Percentiles rank a stretch among this genome's conserved stretches.
Conservation (phyloP, 2,113 vertebrate genomes). For the Cygnus atratus region DNA sequence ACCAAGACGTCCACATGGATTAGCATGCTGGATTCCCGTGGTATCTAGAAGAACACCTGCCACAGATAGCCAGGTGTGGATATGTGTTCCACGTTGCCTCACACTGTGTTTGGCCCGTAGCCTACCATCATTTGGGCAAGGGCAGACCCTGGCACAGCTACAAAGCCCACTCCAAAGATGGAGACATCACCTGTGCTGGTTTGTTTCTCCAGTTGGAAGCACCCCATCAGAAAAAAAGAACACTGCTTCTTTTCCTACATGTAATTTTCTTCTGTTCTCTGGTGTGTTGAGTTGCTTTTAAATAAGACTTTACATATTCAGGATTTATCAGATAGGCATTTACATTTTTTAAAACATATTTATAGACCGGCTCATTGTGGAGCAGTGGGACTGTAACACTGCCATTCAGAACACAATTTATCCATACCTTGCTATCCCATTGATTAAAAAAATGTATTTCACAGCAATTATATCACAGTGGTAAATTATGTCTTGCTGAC, state of each 20-base stretch:
- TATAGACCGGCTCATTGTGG: neutral
- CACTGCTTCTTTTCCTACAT: neutral
- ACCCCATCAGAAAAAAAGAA: neutral
- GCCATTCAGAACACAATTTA: conserved; percentile 28
- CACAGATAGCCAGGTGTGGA: neutral
- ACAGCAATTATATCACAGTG: conserved; percentile 25
- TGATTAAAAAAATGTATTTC: conserved; percentile 49
- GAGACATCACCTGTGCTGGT: neutral
- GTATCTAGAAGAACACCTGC: neutral
- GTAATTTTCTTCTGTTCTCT: neutral
- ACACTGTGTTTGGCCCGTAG: neutral
- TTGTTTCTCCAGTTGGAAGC: neutral
- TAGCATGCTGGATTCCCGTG: neutral
- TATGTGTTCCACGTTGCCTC: neutral
- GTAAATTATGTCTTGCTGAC: conserved; percentile 43
- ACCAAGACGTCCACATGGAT: neutral
- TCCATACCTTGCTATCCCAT: neutral
- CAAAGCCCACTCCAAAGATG: neutral
- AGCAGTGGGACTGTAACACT: neutral
- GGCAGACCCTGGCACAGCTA: neutral
- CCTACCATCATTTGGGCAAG: neutral
- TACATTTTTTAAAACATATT: neutral
- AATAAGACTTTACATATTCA: neutral
- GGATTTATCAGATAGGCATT: neutral
- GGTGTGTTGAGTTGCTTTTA: neutral